Conservation (phyloP, 2,797 vertebrate genomes). For the Mionectes olivaceus region DNA sequence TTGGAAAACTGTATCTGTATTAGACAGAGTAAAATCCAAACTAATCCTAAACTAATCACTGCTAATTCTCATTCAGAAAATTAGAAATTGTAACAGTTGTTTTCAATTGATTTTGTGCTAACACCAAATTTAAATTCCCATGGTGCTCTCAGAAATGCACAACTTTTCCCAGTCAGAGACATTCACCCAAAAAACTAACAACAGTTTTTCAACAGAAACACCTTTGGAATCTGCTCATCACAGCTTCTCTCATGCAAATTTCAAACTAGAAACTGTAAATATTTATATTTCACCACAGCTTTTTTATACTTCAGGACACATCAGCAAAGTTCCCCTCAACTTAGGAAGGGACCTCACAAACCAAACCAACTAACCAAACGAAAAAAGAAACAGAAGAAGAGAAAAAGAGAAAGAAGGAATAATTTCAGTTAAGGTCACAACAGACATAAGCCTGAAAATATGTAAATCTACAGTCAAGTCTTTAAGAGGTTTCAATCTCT, state of each 20-base stretch:
- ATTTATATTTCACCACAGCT: not conserved
- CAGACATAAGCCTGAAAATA: not conserved
- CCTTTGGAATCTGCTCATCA: not conserved
- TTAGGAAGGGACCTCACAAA: not conserved
- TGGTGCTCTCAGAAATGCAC: not conserved
- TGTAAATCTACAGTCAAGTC: not conserved
- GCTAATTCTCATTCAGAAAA: not conserved
- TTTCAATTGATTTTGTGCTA: slow-evolving; percentile 22
- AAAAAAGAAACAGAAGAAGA: not conserved
- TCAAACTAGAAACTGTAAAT: not conserved
- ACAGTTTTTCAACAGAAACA: not conserved
- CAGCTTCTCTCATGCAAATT: not conserved
- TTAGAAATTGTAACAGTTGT: not conserved
- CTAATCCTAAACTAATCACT: not conserved
- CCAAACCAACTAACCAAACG: not conserved
- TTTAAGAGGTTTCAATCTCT: not conserved
- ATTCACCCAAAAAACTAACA: not conserved
- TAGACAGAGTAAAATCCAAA: slow-evolving; percentile 39
- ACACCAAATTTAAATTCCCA: not conserved
- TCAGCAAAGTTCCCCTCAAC: not conserved
- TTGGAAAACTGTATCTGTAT: not conserved
- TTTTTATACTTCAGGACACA: not conserved
- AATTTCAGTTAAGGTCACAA: not conserved
- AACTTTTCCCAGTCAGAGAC: not conserved
- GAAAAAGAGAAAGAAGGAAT: not conserved